phyloP scores from a whole-genome alignment of 2,113 vertebrate species.

The Callaeas wilsoni region DNA sequence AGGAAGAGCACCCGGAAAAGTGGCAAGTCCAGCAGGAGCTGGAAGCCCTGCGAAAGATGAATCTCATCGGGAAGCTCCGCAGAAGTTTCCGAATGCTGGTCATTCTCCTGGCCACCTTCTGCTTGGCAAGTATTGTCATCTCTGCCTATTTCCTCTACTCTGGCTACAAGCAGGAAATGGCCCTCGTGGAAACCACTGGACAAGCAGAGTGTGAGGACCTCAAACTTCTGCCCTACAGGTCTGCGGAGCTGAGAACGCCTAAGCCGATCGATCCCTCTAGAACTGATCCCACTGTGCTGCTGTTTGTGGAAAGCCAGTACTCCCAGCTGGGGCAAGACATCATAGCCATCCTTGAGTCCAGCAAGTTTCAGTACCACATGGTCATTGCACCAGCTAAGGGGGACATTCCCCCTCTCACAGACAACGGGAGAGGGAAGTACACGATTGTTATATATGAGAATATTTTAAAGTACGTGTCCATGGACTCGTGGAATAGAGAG shows the following conservation, averaged over 20 bases:
- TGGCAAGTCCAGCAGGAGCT: not conserved
- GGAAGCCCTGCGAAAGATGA: slow-evolving; percentile 76
- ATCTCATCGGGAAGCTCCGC: slow-evolving; percentile 85
- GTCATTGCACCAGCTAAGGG: slow-evolving; percentile 93
- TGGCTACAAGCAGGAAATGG: slow-evolving; percentile 86
- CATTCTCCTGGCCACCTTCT: slow-evolving; percentile 88
- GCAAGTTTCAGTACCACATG: slow-evolving; percentile 89
- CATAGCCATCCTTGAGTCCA: slow-evolving; percentile 90
- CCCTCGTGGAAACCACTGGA: slow-evolving; percentile 77
- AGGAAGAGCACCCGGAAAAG: slow-evolving; percentile 26
- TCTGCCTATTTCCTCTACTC: slow-evolving; percentile 94
- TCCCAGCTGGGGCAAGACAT: slow-evolving; percentile 97
- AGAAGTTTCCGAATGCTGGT: slow-evolving; percentile 88
- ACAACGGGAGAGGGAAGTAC: slow-evolving; percentile 88
- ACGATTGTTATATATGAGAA: slow-evolving; percentile 92
- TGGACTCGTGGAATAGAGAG: slow-evolving; percentile 93
- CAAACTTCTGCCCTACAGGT: slow-evolving; percentile 81
- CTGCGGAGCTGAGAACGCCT: slow-evolving; percentile 76
- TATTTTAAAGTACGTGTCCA: slow-evolving; percentile 88
- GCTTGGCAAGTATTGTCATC: slow-evolving; percentile 86
- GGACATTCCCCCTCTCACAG: slow-evolving; percentile 91
- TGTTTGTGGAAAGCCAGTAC: slow-evolving; percentile 96
- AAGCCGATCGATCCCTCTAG: slow-evolving; percentile 84
- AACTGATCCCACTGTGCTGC: slow-evolving; percentile 84
- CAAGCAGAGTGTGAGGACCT: slow-evolving; percentile 80